phyloP scores from a whole-genome alignment of 1,140 invertebrate species.

The Conus ventricosus region DNA sequence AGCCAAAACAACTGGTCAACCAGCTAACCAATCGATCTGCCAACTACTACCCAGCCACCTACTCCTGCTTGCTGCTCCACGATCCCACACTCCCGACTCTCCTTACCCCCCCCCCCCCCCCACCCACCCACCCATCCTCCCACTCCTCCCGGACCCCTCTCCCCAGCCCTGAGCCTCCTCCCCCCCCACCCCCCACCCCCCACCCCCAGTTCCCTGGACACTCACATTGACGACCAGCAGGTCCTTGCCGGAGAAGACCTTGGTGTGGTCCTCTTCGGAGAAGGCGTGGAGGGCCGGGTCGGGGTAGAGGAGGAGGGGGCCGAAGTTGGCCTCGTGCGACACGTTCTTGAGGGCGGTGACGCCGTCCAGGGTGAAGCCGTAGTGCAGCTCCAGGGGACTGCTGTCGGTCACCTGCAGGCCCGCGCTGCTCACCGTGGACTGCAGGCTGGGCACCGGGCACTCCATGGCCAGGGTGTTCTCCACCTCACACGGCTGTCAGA shows the following conservation, averaged over 20 bases:
- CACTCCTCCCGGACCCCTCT: not conserved
- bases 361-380: constrained; percentile 66
- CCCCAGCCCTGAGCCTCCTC: no score
- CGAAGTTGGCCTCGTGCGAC: constrained; percentile 52
- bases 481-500: constrained; percentile 41
- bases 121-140: no score
- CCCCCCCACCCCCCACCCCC: no score
- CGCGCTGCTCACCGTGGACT: constrained; percentile 38
- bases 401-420: constrained; percentile 59
- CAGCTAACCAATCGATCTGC: no score
- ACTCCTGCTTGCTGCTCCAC: no score
- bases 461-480: constrained; percentile 45
- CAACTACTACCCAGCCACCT: no score
- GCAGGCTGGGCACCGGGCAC: constrained; percentile 54
- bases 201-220: not conserved
- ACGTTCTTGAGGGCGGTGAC: constrained; percentile 61
- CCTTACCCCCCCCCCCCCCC: no score
- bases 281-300: constrained; percentile 57
- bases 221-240: constrained; percentile 55
- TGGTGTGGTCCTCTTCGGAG: constrained; percentile 48
- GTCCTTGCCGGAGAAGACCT: constrained; percentile 52
- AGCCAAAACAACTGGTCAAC: no score
- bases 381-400: constrained; percentile 65
- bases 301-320: constrained; percentile 63
- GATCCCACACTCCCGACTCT: no score